Conservation (phyloP, 1,140 invertebrate species). For the Pygmarrhopalites habei region DNA sequence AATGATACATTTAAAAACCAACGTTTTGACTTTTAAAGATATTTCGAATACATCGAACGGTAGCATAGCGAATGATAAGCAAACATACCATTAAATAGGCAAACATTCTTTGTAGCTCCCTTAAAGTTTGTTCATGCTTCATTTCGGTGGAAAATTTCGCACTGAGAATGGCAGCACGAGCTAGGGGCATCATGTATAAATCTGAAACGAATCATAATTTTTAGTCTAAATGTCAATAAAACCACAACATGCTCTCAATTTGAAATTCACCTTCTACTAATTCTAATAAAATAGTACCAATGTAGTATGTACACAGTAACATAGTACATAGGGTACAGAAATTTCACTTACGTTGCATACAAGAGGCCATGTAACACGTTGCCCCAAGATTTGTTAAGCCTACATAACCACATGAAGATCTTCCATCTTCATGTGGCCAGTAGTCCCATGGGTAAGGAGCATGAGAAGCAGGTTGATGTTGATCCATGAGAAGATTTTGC, state of each 20-base stretch:
- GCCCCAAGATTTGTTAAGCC: slow-evolving; percentile 89
- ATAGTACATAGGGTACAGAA: slow-evolving; percentile 91
- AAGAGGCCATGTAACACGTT: slow-evolving; percentile 95
- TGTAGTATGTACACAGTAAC: slow-evolving; percentile 70
- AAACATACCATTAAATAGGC: slow-evolving; percentile 71
- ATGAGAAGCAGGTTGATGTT: slow-evolving; percentile 78
- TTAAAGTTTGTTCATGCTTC: slow-evolving; percentile 72
- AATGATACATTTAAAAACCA: slow-evolving; percentile 12
- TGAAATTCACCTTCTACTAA: too few relatives aligned
- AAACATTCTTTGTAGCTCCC: slow-evolving; percentile 89
- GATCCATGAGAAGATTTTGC: slow-evolving; percentile 70
- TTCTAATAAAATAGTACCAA: slow-evolving; percentile 55
- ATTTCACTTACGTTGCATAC: too few relatives aligned
- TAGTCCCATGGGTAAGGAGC: slow-evolving; percentile 91
- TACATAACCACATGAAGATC: slow-evolving; percentile 88
- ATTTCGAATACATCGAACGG: not conserved
- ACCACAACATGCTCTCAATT: too few relatives aligned
- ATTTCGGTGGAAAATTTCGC: slow-evolving; percentile 57
- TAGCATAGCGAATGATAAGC: not conserved
- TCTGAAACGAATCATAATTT: too few relatives aligned
- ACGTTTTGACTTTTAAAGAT: slow-evolving; percentile 13
- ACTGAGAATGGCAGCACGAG: slow-evolving; percentile 68
- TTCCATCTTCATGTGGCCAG: slow-evolving; percentile 89
- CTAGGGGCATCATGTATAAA: slow-evolving; percentile 86
- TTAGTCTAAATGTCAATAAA: too few relatives aligned